Evolutionary conservation across 2,113 vertebrate species (phyloP), one percentile per base, ranked within the genome.

Genomic region (Hystrix cristata): DNA sequence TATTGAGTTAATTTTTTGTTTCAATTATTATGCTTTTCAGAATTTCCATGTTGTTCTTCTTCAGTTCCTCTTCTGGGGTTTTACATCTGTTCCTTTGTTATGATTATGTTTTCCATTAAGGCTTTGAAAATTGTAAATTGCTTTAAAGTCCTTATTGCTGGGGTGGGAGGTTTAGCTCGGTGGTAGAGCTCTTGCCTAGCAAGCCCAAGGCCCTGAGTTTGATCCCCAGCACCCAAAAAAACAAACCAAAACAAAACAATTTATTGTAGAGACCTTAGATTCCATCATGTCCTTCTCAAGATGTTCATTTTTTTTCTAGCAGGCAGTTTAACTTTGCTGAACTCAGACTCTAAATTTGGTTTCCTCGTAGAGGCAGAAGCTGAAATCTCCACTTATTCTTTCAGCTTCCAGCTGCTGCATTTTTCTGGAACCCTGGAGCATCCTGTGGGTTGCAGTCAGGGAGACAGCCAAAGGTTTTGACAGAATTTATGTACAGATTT

Each of bases 1-100:
- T 78, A 78, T 62, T 67, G 67, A 95, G 69, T 48, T 79, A 57
- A 83, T 79, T 95, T 86, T 91, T 88, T 60, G 79, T 88, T 80
- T 79, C 34, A 19, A 12, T 84, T 88, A 72, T 71, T 64, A 3
- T 59, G 83, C 29, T 72, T 95, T 95, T 90, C 31, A 84, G 15
- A 51, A 78, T 51, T 71, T 74, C 21, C 12, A 74, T 38, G 7
- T 74, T 74, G 25, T 51, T 87, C 74, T 51, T 87, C 74, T 51
- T 88, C 10, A n/a, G n/a, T 92, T 78, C 91, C 38, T 84, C 34
- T 84, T 60, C 53, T 85, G 46, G 91, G 10, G 15, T 72, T 89
- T 64, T 59, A 57, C 27, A n/a, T 86, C 48, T 94, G 31, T 80
- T 91, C 27, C 31, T 84, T 94, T 72, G n/a, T 84, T 74, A 31